A percentile compares a stretch with the other conserved stretches of the same genome.
phyloP scores from a whole-genome alignment of 2,113 vertebrate species.

The Aphyosemion australe region DNA sequence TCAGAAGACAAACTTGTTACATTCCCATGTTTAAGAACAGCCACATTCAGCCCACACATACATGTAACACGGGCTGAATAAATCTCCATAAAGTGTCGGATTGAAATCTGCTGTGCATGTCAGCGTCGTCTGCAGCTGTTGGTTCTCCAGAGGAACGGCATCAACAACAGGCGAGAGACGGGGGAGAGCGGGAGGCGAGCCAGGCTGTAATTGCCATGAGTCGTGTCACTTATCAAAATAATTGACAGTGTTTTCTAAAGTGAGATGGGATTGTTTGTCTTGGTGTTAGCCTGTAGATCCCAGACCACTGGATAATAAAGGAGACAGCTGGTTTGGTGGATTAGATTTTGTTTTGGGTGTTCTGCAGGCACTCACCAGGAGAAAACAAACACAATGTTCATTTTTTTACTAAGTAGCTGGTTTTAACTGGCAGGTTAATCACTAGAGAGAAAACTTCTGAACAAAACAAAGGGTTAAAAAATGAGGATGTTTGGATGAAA shows the following conservation, averaged over 20 bases:
- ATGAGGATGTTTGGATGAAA: neutral
- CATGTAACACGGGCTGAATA: conserved; percentile 47
- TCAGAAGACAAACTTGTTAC: conserved; percentile 55
- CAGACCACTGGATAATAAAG: conserved; percentile 31
- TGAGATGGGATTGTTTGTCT: conserved; percentile 43
- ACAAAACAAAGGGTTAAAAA: neutral
- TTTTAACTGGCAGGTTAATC: no score
- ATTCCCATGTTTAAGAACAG: conserved; percentile 67
- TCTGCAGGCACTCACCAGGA: neutral
- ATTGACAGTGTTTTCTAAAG: conserved; percentile 58
- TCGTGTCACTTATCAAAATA: conserved; percentile 62
- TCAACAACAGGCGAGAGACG: conserved; percentile 45
- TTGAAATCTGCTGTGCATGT: conserved; percentile 41
- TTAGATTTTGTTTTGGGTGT: neutral
- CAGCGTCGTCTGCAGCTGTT: conserved; percentile 28
- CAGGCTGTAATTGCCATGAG: conserved; percentile 61
- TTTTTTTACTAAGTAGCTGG: no score
- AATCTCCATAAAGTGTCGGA: conserved; percentile 62
- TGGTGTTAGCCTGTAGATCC: conserved; percentile 8
- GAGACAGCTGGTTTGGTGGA: conserved; percentile 37
- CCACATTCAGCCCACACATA: conserved; percentile 28
- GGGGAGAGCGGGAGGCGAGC: conserved; percentile 25
- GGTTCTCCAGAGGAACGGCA: conserved; percentile 37
- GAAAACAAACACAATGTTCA: neutral
- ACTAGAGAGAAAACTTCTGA: no score